Percentiles rank a stretch among this genome's conserved stretches.
Conservation (phyloP, 64 coral and sea anemone species). For the Exaiptasia diaphana region DNA sequence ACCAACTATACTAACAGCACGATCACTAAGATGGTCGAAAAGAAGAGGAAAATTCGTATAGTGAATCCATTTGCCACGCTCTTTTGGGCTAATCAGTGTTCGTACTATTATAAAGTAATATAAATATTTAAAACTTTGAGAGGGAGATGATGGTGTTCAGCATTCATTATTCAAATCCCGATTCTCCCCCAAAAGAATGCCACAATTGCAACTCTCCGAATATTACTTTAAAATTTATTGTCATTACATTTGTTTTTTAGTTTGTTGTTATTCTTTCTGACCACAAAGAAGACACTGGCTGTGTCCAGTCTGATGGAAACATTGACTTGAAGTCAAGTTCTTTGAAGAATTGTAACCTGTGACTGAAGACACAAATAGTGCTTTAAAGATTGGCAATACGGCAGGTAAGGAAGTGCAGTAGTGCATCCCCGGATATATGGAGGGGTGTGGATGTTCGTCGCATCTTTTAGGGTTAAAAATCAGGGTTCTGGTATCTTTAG, state of each 20-base stretch:
- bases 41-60: no score
- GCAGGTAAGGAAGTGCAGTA: background rate
- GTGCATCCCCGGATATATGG: background rate
- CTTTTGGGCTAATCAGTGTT: no score
- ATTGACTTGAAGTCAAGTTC: constrained; percentile 71
- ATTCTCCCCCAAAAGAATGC: no score
- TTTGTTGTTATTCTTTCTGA: background rate
- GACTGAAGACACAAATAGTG: constrained; percentile 32
- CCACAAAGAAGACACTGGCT: constrained; percentile 61
- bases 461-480: background rate
- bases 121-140: no score
- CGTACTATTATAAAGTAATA: no score
- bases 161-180: no score
- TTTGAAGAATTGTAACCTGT: constrained; percentile 89
- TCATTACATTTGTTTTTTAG: background rate
- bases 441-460: background rate
- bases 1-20: background rate
- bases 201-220: no score
- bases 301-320: constrained; percentile 44
- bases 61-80: no score
- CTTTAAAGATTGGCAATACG: background rate
- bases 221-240: background rate
- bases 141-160: no score
- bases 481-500: background rate
- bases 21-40: no score